phyloP scores from a whole-genome alignment of 2,888 invertebrate genomes.

The Drosophila picticornis region DNA sequence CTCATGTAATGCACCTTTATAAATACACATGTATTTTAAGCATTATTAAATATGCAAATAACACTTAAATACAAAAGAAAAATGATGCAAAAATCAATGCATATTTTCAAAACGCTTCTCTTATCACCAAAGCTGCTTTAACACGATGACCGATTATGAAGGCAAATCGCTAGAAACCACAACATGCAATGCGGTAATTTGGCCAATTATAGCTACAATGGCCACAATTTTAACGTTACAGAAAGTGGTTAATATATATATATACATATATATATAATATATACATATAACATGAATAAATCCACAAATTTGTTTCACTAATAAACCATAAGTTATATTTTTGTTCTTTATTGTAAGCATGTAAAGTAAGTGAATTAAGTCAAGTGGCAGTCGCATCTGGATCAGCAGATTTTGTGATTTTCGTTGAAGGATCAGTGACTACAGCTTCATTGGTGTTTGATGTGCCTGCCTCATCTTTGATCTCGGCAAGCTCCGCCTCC shows the following conservation, averaged over 20 bases:
- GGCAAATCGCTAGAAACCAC: constrained; percentile 21
- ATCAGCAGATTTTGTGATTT: neutral
- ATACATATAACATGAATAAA: constrained; percentile 62
- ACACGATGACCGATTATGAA: constrained; percentile 54
- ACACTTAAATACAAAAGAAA: constrained; percentile 26
- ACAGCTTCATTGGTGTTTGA: neutral
- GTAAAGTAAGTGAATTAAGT: neutral
- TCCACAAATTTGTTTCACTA: constrained; percentile 61
- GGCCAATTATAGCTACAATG: constrained; percentile 39
- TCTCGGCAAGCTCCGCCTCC: neutral
- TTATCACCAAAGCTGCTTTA: constrained; percentile 75
- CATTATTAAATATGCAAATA: constrained; percentile 33
- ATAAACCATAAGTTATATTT: constrained; percentile 24
- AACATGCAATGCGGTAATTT: constrained; percentile 41
- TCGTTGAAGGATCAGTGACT: neutral
- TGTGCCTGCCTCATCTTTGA: too few relatives aligned
- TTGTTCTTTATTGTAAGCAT: constrained; percentile 5
- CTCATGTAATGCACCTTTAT: constrained; percentile 40
- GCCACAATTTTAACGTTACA: constrained; percentile 46
- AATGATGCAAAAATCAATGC: constrained; percentile 25
- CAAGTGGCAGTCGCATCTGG: constrained; percentile 1
- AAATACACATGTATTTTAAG: constrained; percentile 29
- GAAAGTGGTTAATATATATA: constrained; percentile 56
- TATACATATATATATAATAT: constrained; percentile 46
- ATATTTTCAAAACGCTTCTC: constrained; percentile 57